Conservation (phyloP, 2,888 invertebrate species). For the Lithophane leautieri region DNA sequence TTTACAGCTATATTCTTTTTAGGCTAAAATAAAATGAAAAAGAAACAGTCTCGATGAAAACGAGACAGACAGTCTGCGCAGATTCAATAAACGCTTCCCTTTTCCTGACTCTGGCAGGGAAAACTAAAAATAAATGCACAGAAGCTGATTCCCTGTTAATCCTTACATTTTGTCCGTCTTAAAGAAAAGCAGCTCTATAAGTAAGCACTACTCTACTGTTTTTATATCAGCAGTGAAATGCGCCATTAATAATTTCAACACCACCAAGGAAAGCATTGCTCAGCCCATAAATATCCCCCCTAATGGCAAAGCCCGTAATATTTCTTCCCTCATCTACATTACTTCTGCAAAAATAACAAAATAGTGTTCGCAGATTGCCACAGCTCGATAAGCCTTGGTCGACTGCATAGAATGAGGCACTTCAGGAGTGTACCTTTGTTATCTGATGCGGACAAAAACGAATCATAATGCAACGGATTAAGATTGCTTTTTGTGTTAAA, state of each 20-base stretch:
- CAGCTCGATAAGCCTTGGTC: constrained; percentile 80
- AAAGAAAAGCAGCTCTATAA: constrained; percentile 41
- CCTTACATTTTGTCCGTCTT: constrained; percentile 8
- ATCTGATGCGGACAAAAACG: constrained; percentile 74
- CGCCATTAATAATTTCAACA: constrained; percentile 84
- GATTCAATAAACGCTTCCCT: constrained; percentile 27
- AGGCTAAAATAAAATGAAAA: not conserved
- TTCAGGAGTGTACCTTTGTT: constrained; percentile 78
- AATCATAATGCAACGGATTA: constrained; percentile 75
- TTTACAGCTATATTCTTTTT: not conserved
- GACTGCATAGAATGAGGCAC: constrained; percentile 82
- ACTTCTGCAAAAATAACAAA: constrained; percentile 88
- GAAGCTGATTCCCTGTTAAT: not conserved
- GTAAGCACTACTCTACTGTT: constrained; percentile 54
- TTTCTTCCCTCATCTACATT: constrained; percentile 86
- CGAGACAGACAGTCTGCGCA: constrained; percentile 23
- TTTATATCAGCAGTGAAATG: constrained; percentile 70
- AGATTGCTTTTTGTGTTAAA: constrained; percentile 74
- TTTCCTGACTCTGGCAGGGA: constrained; percentile 10
- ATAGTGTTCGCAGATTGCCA: constrained; percentile 84
- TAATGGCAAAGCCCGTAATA: constrained; percentile 84
- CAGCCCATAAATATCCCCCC: constrained; percentile 80
- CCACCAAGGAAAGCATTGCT: constrained; percentile 77
- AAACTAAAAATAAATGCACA: constrained; percentile 37
- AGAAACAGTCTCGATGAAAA: constrained; percentile 6